Evolutionary conservation across 92 coral and sea anemone species (phyloP).

Genomic region (Epizoanthus stellaris): DNA sequence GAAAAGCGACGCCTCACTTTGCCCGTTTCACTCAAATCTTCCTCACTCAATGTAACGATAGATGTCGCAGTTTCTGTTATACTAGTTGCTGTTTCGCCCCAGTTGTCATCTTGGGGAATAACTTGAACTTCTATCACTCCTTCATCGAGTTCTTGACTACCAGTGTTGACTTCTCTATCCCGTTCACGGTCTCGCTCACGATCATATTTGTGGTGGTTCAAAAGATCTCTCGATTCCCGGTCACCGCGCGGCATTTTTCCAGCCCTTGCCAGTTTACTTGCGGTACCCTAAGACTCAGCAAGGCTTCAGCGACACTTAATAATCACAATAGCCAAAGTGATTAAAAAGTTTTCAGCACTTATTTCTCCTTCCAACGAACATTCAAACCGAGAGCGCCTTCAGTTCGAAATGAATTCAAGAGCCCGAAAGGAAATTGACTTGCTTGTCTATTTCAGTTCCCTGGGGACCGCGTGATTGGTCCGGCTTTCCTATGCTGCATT

Average conservation of each 20-base stretch:
- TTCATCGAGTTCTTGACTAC: constrained; percentile 93
- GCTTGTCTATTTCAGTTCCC: constrained; percentile 60
- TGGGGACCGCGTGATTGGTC: constrained; percentile 79
- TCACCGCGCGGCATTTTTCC: constrained; percentile 74
- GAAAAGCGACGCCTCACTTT: constrained; percentile 77
- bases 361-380: constrained; percentile 7
- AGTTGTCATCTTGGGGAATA: constrained; percentile 98
- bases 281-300: not conserved
- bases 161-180: constrained; percentile 66
- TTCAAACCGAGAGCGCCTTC: constrained; percentile 25
- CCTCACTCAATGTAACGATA: constrained; percentile 93
- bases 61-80: constrained; percentile 99
- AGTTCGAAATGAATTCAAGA: constrained; percentile 36
- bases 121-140: constrained; percentile 99
- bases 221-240: constrained; percentile 52
- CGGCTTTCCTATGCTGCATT: constrained; percentile 32
- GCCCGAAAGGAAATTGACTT: constrained; percentile 26
- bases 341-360: constrained; percentile 5
- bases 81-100: constrained; percentile 99
- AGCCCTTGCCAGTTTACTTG: constrained; percentile 15
- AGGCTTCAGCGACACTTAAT: not conserved
- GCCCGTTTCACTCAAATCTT: constrained; percentile 87
- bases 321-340: not conserved
- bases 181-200: constrained; percentile 75
- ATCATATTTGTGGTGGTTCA: constrained; percentile 52